Conservation (phyloP, 2,888 invertebrate genomes). For the Adelognathus sp. region DNA sequence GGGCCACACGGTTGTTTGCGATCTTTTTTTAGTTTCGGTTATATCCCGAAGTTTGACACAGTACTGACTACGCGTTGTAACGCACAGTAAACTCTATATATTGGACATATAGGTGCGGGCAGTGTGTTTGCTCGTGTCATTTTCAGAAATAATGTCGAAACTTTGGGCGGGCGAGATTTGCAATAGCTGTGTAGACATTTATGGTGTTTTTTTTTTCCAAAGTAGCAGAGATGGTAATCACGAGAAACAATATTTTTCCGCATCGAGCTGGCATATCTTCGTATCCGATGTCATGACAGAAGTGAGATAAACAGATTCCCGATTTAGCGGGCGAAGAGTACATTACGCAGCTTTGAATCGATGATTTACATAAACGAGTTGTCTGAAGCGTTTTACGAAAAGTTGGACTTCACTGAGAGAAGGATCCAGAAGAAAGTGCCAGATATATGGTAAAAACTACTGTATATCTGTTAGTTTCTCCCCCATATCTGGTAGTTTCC, state of each 20-base stretch:
- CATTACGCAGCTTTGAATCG: too few relatives aligned
- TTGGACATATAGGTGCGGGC: slow-evolving; percentile 23
- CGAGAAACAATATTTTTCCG: neutral
- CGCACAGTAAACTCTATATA: slow-evolving; percentile 1
- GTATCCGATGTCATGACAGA: neutral
- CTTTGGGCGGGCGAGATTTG: slow-evolving; percentile 9
- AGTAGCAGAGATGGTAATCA: slow-evolving; percentile 2
- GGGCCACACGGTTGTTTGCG: slow-evolving; percentile 59
- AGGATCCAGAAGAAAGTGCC: too few relatives aligned
- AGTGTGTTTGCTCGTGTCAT: slow-evolving; percentile 57
- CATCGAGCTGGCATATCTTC: too few relatives aligned
- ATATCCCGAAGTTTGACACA: neutral
- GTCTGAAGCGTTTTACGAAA: too few relatives aligned
- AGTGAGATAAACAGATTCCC: neutral
- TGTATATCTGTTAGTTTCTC: too few relatives aligned
- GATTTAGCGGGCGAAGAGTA: neutral
- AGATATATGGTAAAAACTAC: too few relatives aligned
- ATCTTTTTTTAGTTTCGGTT: slow-evolving; percentile 57
- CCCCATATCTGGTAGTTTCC: too few relatives aligned
- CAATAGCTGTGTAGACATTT: slow-evolving; percentile 3
- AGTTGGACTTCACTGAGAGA: too few relatives aligned
- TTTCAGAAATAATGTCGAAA: slow-evolving; percentile 55
- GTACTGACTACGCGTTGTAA: slow-evolving; percentile 5
- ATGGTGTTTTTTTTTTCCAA: slow-evolving; percentile 6
- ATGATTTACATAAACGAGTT: too few relatives aligned